Evolutionary conservation across 2,888 invertebrate genomes (phyloP).

Genomic region (Trissoscelio sp.): DNA sequence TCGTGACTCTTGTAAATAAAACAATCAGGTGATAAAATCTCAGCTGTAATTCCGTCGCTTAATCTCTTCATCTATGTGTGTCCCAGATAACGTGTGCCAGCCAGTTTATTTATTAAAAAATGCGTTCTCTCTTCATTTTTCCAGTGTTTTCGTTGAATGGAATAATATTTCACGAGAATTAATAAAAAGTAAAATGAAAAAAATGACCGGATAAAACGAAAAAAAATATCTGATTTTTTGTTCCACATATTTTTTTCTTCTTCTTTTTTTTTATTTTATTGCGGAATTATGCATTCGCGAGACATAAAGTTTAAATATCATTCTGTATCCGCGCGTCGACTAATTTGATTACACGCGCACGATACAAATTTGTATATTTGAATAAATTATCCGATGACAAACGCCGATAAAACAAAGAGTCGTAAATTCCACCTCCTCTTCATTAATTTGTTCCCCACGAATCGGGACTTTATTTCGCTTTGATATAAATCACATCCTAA

Average conservation of each 20-base stretch:
- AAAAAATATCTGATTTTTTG: too few relatives aligned
- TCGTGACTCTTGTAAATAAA: conserved; percentile 42
- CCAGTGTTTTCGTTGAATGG: background rate
- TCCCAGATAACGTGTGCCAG: conserved; percentile 17
- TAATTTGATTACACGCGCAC: conserved; percentile 36
- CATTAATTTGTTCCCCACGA: conserved; percentile 30
- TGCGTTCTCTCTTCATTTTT: background rate
- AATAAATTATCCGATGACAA: conserved; percentile 37
- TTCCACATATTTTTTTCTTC: too few relatives aligned
- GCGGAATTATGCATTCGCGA: conserved; percentile 4
- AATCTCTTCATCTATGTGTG: conserved; percentile 32
- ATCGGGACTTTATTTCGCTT: conserved; percentile 22
- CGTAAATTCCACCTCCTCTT: conserved; percentile 17
- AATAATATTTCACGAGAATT: background rate
- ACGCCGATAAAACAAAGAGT: conserved; percentile 13
- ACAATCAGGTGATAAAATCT: conserved; percentile 39
- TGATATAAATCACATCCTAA: conserved; percentile 32
- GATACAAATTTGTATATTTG: conserved; percentile 30
- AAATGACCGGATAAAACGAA: background rate
- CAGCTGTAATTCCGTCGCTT: conserved; percentile 16
- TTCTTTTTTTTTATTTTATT: too few relatives aligned
- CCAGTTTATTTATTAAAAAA: conserved; percentile 31
- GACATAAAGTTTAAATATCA: conserved; percentile 10
- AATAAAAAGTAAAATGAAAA: background rate
- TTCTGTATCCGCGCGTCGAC: conserved; percentile 4